These are phyloP conservation scores for Enteromius anoplus DNA, from an alignment of 2,797 vertebrate genomes.

Conservation along the genomic window DNA sequence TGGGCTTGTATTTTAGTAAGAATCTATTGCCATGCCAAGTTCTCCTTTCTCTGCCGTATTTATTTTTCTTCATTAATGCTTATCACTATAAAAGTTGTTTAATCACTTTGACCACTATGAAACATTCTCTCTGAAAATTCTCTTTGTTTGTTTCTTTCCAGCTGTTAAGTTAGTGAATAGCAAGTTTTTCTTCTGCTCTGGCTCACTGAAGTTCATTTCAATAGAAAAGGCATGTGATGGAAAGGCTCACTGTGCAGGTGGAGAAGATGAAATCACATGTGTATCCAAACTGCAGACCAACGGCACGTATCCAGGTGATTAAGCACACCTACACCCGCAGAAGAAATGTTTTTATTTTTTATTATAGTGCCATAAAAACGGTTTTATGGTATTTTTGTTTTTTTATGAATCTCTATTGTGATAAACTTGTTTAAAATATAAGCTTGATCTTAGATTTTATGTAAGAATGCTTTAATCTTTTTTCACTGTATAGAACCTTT, in stretches of 20 bases:
- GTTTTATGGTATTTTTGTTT: background rate
- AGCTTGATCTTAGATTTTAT: background rate
- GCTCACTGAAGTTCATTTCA: conserved; percentile 70
- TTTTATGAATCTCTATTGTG: background rate
- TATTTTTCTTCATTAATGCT: background rate
- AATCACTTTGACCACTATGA: background rate
- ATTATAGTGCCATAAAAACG: background rate
- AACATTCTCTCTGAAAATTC: background rate
- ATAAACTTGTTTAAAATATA: no score
- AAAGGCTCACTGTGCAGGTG: conserved; percentile 67
- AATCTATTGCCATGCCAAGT: background rate
- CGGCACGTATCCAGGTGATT: conserved; percentile 54
- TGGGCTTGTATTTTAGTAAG: conserved; percentile 57
- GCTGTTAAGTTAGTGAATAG: conserved; percentile 73
- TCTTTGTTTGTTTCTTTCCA: conserved; percentile 47
- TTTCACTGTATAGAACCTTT: background rate
- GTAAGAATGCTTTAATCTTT: background rate
- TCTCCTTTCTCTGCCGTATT: background rate
- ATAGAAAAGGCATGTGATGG: conserved; percentile 71
- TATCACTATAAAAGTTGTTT: background rate
- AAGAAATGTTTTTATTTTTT: background rate
- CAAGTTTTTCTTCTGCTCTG: conserved; percentile 77
- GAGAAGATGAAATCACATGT: conserved; percentile 76
- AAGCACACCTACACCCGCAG: no score
- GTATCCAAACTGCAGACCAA: conserved; percentile 61